Percentiles rank a stretch among this genome's conserved stretches.
phyloP scores from a whole-genome alignment of 2,888 invertebrate species.

The Pachymerium ferrugineum region DNA sequence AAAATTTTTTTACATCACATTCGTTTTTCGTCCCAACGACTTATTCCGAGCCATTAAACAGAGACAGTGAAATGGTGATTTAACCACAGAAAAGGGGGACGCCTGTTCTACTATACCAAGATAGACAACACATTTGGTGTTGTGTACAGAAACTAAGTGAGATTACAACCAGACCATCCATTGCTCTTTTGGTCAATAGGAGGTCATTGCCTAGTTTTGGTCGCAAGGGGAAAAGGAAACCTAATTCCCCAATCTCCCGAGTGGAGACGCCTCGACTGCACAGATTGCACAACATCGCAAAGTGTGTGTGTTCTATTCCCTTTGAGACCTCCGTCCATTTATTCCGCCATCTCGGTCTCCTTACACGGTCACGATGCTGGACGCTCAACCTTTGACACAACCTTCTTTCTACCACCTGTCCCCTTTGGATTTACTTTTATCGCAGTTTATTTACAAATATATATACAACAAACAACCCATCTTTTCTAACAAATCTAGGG shows the following conservation, averaged over 20 bases:
- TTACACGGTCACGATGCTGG: constrained; percentile 18
- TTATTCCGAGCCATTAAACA: too few species aligned
- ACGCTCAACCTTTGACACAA: constrained; percentile 27
- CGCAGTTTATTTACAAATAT: constrained; percentile 16
- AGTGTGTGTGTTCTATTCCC: constrained; percentile 15
- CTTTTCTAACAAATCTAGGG: too few species aligned
- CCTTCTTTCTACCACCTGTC: constrained; percentile 14
- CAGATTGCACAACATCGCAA: constrained; percentile 21
- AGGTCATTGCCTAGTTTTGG: constrained; percentile 24
- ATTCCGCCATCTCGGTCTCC: constrained; percentile 3
- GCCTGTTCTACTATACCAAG: too few species aligned
- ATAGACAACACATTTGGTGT: constrained; percentile 10
- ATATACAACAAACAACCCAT: too few species aligned
- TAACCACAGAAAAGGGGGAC: too few species aligned
- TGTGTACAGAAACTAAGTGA: constrained; percentile 21
- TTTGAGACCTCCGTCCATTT: constrained; percentile 6
- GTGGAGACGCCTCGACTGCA: constrained; percentile 25
- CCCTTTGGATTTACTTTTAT: constrained; percentile 18
- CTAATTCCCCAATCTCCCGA: constrained; percentile 22
- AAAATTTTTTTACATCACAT: too few species aligned
- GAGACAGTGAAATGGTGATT: too few species aligned
- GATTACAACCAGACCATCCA: constrained; percentile 12
- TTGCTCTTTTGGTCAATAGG: constrained; percentile 27
- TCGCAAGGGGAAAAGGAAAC: constrained; percentile 14
- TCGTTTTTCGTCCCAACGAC: too few species aligned